These are phyloP conservation scores for Coelogynopora nodosa DNA, from an alignment of 2,888 invertebrate genomes.

Conservation along the genomic window DNA sequence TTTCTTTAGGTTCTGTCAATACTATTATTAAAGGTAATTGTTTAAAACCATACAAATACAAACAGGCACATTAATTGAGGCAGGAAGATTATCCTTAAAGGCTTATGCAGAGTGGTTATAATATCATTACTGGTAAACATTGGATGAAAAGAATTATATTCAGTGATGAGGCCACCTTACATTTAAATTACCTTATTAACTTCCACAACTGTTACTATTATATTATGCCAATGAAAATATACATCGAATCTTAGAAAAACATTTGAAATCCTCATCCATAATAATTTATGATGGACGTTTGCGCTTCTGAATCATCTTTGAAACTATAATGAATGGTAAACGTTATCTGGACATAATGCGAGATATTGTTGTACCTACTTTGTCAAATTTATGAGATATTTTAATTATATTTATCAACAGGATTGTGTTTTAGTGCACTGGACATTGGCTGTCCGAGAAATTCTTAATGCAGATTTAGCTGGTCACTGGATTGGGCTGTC, in stretches of 20 bases:
- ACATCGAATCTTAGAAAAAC: slow-evolving; percentile 6
- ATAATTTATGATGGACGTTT: slow-evolving; percentile 14
- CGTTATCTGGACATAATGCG: slow-evolving; percentile 6
- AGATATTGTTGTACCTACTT: slow-evolving; percentile 22
- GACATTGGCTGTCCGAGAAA: slow-evolving; percentile 23
- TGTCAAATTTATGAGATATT: slow-evolving; percentile 13
- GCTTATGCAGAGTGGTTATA: slow-evolving; percentile 8
- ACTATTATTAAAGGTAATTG: not conserved
- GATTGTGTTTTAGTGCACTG: not conserved
- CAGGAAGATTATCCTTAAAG: not conserved
- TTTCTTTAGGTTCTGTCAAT: slow-evolving; percentile 18
- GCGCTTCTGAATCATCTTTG: slow-evolving; percentile 25
- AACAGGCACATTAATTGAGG: not conserved
- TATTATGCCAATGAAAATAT: slow-evolving; percentile 23
- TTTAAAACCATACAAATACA: slow-evolving; percentile 11
- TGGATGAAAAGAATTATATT: not conserved
- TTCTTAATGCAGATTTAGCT: slow-evolving; percentile 16
- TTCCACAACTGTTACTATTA: slow-evolving; percentile 18
- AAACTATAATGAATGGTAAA: slow-evolving; percentile 8
- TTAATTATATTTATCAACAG: not conserved
- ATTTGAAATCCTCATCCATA: not conserved
- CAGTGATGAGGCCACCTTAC: not conserved
- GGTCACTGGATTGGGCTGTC: not conserved
- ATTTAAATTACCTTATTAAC: not conserved
- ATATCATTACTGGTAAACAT: not conserved